Evolutionary conservation across 2,113 vertebrate genomes (phyloP), one percentile per base, ranked within the genome.

Genomic region (Silurus asotus): DNA sequence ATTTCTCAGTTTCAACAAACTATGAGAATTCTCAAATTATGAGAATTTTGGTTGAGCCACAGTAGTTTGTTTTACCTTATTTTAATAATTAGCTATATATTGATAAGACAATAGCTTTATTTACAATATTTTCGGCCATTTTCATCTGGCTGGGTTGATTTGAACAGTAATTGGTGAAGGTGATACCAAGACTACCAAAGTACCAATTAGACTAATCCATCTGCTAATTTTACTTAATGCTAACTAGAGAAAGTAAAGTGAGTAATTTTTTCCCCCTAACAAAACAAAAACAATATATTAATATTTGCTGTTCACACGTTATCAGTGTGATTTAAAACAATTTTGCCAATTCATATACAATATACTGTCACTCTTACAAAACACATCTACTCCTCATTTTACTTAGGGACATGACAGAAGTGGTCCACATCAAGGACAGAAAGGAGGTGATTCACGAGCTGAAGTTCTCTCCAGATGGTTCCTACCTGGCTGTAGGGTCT

Each of bases 401-500:
- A 55, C 58, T 75, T 48, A 99, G 98, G 94, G 98, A 99, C 92
- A 99, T 99, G 98, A 98, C 98, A 0, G 98, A 99, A 93, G 96
- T 99, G 1, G 98, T 99, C 78, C 98, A 99, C 93, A 97, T 99
- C 89, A 98, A 98, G 92, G 98, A 99, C 90, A 92, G 97, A 72
- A 98, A 99, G 93, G 98, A 99, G 92, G 98, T 98, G 64, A 97
- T 99, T 91, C 98, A 99, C 0, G 98, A 99, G 93, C 96, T 99
- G 92, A 99, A 99, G 88, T 99, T 99, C 85, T 99, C 97, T 23
- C 98, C 97, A 0, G 98, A 99, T 6, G 97, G 98, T 19, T 95
- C 95, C 86, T 97, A 96, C 90, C 94, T 99, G 80, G 97, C 97
- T 0, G 98, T 98, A 89, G 98, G 97, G n/a, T 99, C 98, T 5